Evolutionary conservation across 2,797 vertebrate species (phyloP).

Genomic region (Poecilia velifera): DNA sequence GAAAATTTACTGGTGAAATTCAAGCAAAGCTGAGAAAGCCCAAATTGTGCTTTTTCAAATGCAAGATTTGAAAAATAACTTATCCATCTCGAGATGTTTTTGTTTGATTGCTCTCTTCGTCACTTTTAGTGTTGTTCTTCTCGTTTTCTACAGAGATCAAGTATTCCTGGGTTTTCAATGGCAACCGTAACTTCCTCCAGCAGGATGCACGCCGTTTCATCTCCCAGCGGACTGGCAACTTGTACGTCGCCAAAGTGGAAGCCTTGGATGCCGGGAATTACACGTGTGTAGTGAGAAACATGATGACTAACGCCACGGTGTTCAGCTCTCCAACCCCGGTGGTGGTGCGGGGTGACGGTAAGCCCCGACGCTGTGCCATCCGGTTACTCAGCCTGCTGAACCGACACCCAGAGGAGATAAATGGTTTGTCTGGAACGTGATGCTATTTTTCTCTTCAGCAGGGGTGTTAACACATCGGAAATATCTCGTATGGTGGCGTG

Average conservation of each 20-base stretch:
- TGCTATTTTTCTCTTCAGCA: slow-evolving; percentile 55
- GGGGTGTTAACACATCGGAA: slow-evolving; percentile 31
- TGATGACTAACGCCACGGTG: slow-evolving; percentile 86
- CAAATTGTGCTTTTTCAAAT: too few relatives aligned
- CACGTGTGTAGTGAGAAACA: slow-evolving; percentile 90
- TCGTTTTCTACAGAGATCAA: slow-evolving; percentile 84
- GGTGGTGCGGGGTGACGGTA: slow-evolving; percentile 88
- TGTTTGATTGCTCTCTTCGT: not conserved
- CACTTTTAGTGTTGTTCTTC: not conserved
- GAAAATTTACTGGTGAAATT: too few relatives aligned
- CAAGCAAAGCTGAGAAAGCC: too few relatives aligned
- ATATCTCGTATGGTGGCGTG: slow-evolving; percentile 40
- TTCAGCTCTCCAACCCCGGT: slow-evolving; percentile 91
- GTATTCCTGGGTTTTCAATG: slow-evolving; percentile 94
- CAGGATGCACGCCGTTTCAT: slow-evolving; percentile 92
- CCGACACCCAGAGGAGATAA: slow-evolving; percentile 50
- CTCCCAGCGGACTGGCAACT: slow-evolving; percentile 90
- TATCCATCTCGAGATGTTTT: not conserved
- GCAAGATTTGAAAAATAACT: not conserved
- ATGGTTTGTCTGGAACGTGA: slow-evolving; percentile 60
- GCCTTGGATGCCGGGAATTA: slow-evolving; percentile 90
- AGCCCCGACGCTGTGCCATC: slow-evolving; percentile 53
- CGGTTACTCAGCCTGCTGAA: slow-evolving; percentile 49
- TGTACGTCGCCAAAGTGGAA: slow-evolving; percentile 93
- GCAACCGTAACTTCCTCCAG: slow-evolving; percentile 84